Percentiles rank a stretch among this genome's conserved stretches.
phyloP scores from a whole-genome alignment of 1,140 invertebrate genomes.

The Grapholita molesta region DNA sequence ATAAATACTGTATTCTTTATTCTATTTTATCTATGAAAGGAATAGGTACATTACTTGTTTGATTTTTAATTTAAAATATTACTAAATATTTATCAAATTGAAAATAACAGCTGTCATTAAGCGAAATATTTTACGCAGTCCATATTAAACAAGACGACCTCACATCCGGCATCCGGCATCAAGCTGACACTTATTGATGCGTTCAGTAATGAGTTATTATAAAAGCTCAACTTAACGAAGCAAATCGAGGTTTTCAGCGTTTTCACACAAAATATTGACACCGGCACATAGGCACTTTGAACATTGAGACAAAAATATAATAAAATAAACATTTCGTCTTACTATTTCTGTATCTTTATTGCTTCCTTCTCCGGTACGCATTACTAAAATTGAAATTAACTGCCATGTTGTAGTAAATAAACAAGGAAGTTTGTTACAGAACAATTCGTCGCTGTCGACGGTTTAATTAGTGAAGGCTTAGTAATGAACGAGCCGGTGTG shows the following conservation, averaged over 20 bases:
- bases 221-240: constrained; percentile 30
- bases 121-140: background rate
- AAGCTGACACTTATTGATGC: constrained; percentile 34
- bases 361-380: constrained; percentile 38
- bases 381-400: constrained; percentile 40
- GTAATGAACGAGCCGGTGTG: constrained; percentile 40
- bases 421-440: constrained; percentile 54
- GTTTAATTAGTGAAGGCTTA: constrained; percentile 51
- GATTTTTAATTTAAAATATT: no score
- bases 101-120: no score
- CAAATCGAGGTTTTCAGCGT: background rate
- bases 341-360: constrained; percentile 28
- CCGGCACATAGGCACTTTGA: background rate
- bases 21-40: no score
- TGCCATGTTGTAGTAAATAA: constrained; percentile 34
- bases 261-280: background rate
- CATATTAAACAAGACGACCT: background rate
- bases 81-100: no score
- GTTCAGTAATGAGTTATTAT: constrained; percentile 35
- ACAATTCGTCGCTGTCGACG: constrained; percentile 47
- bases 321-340: background rate
- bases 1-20: no score
- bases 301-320: background rate
- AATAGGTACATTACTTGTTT: no score
- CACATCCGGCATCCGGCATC: constrained; percentile 24